These are phyloP conservation scores for Enteromius viviparus DNA, from an alignment of 2,797 vertebrate genomes.

Conservation along the genomic window DNA sequence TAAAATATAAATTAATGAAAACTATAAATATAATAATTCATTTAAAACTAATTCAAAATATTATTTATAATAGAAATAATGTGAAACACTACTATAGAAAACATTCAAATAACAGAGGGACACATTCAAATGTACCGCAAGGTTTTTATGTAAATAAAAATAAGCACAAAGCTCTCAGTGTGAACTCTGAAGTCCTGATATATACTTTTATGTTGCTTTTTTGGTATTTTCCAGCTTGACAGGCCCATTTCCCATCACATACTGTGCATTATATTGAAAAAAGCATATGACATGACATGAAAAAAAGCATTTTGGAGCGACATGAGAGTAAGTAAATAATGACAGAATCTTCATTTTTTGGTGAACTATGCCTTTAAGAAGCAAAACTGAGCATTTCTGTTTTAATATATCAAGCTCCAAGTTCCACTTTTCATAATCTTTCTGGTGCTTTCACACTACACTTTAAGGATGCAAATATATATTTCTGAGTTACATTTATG, in stretches of 20 bases:
- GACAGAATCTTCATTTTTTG: background rate
- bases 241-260: background rate
- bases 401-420: background rate
- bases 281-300: too few species aligned
- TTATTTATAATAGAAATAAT: background rate
- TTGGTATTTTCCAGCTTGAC: background rate
- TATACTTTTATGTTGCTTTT: background rate
- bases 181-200: background rate
- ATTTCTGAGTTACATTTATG: background rate
- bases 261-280: background rate
- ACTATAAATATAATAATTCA: too few species aligned
- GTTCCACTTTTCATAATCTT: background rate
- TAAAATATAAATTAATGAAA: background rate
- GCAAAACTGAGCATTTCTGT: constrained; percentile 4
- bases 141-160: background rate
- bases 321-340: background rate
- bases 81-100: background rate
- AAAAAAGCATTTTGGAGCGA: too few species aligned
- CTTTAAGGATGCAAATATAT: background rate
- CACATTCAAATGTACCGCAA: background rate
- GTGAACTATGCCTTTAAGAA: background rate
- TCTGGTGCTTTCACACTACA: background rate
- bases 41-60: too few species aligned
- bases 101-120: background rate
- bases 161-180: background rate